Base-by-base conservation (phyloP, 2,113 vertebrate species). In the Solea solea region DNA sequence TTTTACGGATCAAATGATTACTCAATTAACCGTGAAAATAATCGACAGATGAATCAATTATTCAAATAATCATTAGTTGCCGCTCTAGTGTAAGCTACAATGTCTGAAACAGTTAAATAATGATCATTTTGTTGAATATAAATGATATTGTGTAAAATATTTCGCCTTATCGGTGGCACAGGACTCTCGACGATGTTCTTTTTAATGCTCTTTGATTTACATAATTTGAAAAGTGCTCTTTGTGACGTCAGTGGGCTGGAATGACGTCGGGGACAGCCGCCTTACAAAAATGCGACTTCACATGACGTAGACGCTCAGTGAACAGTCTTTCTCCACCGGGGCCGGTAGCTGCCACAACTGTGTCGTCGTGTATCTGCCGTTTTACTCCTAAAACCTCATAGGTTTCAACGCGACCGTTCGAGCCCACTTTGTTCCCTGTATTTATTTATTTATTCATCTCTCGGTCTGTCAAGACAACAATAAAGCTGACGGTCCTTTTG, bases 401-500 rank as follows among this genome's bases (percentile, higher is more conserved):
- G 77, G 48, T 49, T 68, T 76, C 14, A 57, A 59, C 56, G 9
- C 59, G n/a, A 48, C 2, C 21, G n/a, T 25, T 16, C 1, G 9
- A 16, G 1, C n/a, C 46, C 0, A 13, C 1, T 48, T 54, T 72
- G 53, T 16, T 15, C 3, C 16, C 2, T 15, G 10, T 55, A 21
- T 65, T 3, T 54, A 1, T 71, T 56, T 49, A 25, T 57, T 81
- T 78, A 10, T 78, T 52, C 40, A 15, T 21, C 44, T 61, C 5
- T n/a, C 56, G 49, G 78, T 62, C 2, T 51, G 64, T 54, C 54
- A 56, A 74, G 16, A 76, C 60, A 81, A 65, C 57, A 15, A 16
- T 15, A 59, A 83, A 34, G 67, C 92, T 94, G 93, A 92, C 85
- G 91, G 81, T 59, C 83, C 74, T 85, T 93, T 90, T 52, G 81